phyloP scores from a whole-genome alignment of 92 coral and sea anemone species.

The Desmophyllum pertusum region DNA sequence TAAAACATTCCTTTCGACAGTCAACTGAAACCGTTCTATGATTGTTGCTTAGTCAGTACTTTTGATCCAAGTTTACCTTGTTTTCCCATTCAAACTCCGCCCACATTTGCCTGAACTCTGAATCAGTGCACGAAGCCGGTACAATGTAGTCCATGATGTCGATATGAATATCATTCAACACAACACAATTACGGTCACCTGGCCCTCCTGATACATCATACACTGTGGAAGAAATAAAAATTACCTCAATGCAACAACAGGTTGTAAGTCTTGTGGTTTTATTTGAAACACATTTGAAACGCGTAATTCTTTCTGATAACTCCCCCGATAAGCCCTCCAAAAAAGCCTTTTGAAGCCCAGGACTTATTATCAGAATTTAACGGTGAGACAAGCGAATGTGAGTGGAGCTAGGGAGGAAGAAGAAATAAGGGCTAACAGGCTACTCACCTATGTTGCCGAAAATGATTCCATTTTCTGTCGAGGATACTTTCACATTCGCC shows the following conservation, averaged over 20 bases:
- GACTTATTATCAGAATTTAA: too few relatives aligned
- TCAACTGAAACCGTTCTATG: not conserved
- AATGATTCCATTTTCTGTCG: conserved; percentile 98
- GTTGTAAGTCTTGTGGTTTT: too few relatives aligned
- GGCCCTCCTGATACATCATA: conserved; percentile 97
- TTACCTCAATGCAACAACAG: not conserved
- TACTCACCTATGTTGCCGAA: conserved; percentile 96
- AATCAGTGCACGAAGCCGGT: conserved; percentile 97
- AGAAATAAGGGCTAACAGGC: not conserved
- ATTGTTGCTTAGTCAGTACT: not conserved
- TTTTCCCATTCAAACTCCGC: conserved; percentile 99
- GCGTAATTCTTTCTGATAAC: too few relatives aligned
- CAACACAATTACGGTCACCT: conserved; percentile 99
- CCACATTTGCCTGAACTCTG: conserved; percentile 99
- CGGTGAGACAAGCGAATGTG: not conserved
- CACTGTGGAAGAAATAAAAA: conserved; percentile 51
- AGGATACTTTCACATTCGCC: conserved; percentile 99
- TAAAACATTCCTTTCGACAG: too few relatives aligned
- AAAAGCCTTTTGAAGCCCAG: too few relatives aligned
- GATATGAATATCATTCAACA: conserved; percentile 94
- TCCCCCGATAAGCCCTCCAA: too few relatives aligned
- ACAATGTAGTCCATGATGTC: conserved; percentile 99
- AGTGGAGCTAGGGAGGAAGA: not conserved
- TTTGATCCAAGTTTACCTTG: conserved; percentile 57
- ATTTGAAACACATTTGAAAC: too few relatives aligned